Evolutionary conservation across 2,113 vertebrate genomes (phyloP).

Genomic region (Triplophysa tibetana): DNA sequence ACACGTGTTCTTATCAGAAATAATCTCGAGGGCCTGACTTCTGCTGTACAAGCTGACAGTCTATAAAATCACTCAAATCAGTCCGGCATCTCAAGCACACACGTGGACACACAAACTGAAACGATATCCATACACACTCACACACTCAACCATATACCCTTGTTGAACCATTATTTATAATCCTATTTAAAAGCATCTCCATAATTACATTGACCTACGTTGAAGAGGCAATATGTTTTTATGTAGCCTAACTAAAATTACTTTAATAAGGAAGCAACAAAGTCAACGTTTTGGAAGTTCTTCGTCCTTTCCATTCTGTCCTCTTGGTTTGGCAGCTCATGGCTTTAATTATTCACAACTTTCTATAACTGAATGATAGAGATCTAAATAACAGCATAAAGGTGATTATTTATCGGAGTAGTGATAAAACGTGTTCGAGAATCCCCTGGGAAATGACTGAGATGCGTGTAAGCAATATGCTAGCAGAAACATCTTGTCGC

Average conservation of each 20-base stretch:
- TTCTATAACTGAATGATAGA: neutral
- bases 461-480: conserved; percentile 41
- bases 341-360: neutral
- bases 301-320: neutral
- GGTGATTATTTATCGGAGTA: neutral
- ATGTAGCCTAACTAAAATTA: too few species aligned
- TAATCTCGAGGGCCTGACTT: conserved; percentile 40
- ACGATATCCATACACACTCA: too few species aligned
- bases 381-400: neutral
- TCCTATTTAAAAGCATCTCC: neutral
- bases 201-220: neutral
- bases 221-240: neutral
- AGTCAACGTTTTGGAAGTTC: neutral
- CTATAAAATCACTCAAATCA: neutral
- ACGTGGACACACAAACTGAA: neutral
- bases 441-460: conserved; percentile 24
- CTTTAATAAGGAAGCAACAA: neutral
- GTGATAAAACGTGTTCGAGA: conserved; percentile 3
- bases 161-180: neutral
- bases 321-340: neutral
- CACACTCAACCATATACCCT: too few species aligned
- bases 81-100: conserved; percentile 1
- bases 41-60: neutral
- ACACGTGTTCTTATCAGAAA: conserved; percentile 21
- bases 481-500: conserved; percentile 48